These are phyloP conservation scores for Cheilosia pagana DNA, from an alignment of 2,888 invertebrate genomes.

Conservation along the genomic window DNA sequence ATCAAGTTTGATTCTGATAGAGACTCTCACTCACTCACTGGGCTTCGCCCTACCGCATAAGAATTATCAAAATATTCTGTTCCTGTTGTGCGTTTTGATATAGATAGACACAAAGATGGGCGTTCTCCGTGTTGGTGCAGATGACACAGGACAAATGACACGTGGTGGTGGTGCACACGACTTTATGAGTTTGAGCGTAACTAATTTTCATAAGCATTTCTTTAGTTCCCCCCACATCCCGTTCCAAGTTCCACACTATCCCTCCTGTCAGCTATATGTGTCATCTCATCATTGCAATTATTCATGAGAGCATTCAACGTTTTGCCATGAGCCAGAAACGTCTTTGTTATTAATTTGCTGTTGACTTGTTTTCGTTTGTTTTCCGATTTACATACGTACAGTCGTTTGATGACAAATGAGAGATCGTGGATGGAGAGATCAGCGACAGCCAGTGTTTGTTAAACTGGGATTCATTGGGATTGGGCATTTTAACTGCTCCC, in stretches of 20 bases:
- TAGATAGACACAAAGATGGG: background rate
- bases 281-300: constrained; percentile 29
- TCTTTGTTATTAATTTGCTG: constrained; percentile 45
- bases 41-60: background rate
- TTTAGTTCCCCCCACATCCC: too few relatives aligned
- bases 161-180: background rate
- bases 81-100: background rate
- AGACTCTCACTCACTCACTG: background rate
- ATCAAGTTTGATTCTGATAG: constrained; percentile 42
- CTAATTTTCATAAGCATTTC: constrained; percentile 16
- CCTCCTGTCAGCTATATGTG: constrained; percentile 30
- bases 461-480: too few relatives aligned
- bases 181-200: background rate
- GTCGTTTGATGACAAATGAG: too few relatives aligned
- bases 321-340: constrained; percentile 33
- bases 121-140: background rate
- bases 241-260: background rate
- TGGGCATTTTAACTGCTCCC: too few relatives aligned
- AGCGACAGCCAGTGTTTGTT: too few relatives aligned
- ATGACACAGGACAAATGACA: background rate
- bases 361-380: constrained; percentile 6
- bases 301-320: constrained; percentile 44
- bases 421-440: too few relatives aligned
- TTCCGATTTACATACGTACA: too few relatives aligned
- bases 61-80: constrained; percentile 32